Evolutionary conservation across 2,888 invertebrate genomes (phyloP).

Genomic region (Microctonus brassicae): DNA sequence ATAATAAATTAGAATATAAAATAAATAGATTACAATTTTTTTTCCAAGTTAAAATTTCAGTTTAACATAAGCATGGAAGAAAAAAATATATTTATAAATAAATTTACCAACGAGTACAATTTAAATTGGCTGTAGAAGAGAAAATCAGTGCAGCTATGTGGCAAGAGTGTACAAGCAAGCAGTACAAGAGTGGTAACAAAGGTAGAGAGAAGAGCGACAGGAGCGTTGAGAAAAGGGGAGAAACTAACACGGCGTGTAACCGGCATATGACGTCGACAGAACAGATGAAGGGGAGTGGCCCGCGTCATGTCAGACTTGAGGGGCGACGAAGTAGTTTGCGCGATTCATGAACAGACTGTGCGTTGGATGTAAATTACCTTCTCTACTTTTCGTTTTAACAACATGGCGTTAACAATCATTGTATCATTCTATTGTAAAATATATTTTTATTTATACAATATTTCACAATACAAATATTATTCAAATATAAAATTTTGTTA

Average conservation of each 20-base stretch:
- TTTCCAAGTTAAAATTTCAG: no score
- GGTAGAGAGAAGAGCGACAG: not conserved
- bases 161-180: not conserved
- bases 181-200: not conserved
- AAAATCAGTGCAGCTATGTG: not conserved
- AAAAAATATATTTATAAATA: no score
- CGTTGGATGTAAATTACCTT: not conserved
- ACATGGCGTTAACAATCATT: not conserved
- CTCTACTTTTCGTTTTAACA: not conserved
- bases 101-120: no score
- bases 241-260: slow-evolving; percentile 7
- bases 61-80: not conserved
- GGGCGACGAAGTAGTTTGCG: not conserved
- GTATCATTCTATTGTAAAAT: not conserved
- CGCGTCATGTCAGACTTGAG: not conserved
- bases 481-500: not conserved
- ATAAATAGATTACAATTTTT: no score
- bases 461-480: not conserved
- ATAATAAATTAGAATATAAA: no score
- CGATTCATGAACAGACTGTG: not conserved
- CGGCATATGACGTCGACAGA: not conserved
- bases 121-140: not conserved
- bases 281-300: slow-evolving; percentile 6
- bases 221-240: not conserved
- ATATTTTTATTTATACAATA: not conserved